phyloP scores from a whole-genome alignment of 2,797 vertebrate genomes.

The Amblyraja radiata region DNA sequence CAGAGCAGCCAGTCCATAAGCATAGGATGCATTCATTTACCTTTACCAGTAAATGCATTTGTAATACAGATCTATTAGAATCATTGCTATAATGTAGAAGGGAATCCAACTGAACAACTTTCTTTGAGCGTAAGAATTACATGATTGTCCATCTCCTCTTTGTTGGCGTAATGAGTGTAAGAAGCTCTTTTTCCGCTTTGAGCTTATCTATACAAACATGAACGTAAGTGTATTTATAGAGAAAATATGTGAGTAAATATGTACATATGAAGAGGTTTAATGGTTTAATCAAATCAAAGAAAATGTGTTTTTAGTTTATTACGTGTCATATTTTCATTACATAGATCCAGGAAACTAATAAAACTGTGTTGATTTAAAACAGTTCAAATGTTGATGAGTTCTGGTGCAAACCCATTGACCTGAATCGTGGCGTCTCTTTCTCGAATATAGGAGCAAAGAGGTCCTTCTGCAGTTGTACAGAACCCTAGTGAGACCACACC shows the following conservation, averaged over 20 bases:
- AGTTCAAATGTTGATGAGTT: background rate
- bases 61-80: background rate
- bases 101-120: background rate
- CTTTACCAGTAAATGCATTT: no score
- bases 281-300: background rate
- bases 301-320: background rate
- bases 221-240: background rate
- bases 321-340: background rate
- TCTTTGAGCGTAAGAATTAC: background rate
- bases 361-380: background rate
- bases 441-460: no score
- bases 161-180: background rate
- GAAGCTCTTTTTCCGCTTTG: background rate
- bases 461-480: no score
- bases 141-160: background rate
- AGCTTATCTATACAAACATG: background rate
- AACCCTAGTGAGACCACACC: no score
- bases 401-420: background rate
- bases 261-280: background rate
- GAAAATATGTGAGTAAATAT: background rate
- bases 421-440: background rate
- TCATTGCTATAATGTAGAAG: background rate
- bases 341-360: background rate
- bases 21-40: no score
- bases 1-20: no score